Conservation (phyloP, 2,888 invertebrate species). For the Sialis lutaria region DNA sequence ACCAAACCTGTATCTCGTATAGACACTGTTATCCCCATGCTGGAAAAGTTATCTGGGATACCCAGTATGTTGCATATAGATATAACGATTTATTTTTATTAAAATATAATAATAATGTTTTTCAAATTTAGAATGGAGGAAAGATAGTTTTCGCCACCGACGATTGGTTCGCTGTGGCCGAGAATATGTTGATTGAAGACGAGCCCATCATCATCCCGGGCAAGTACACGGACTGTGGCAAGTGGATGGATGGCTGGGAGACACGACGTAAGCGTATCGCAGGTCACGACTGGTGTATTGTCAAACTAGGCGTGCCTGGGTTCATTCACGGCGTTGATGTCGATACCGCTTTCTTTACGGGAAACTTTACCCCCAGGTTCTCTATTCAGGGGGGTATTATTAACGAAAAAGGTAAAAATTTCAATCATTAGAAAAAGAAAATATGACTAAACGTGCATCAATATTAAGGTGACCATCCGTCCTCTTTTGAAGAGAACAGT, state of each 20-base stretch:
- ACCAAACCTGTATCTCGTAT: no score
- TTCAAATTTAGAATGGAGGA: conserved; percentile 31
- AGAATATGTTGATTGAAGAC: conserved; percentile 34
- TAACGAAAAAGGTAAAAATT: conserved; percentile 33
- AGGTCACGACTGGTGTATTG: conserved; percentile 45
- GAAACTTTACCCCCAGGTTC: conserved; percentile 41
- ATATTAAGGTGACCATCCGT: no score
- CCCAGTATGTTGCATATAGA: no score
- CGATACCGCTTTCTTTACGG: conserved; percentile 45
- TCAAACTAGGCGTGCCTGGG: conserved; percentile 36
- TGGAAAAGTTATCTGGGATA: no score
- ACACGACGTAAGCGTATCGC: conserved; percentile 38
- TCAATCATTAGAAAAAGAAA: no score
- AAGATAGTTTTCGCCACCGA: conserved; percentile 41
- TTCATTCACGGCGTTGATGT: conserved; percentile 33
- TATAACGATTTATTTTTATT: conserved; percentile 1
- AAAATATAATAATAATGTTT: conserved; percentile 1
- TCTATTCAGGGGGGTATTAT: conserved; percentile 40
- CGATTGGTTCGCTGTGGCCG: conserved; percentile 44
- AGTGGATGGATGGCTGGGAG: conserved; percentile 57
- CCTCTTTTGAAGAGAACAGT: no score
- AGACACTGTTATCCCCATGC: no score
- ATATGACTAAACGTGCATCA: no score
- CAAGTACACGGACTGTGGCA: conserved; percentile 40
- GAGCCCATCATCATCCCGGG: conserved; percentile 37